These are phyloP conservation scores for Andricus curvator DNA, from an alignment of 2,888 invertebrate species.

Conservation along the genomic window DNA sequence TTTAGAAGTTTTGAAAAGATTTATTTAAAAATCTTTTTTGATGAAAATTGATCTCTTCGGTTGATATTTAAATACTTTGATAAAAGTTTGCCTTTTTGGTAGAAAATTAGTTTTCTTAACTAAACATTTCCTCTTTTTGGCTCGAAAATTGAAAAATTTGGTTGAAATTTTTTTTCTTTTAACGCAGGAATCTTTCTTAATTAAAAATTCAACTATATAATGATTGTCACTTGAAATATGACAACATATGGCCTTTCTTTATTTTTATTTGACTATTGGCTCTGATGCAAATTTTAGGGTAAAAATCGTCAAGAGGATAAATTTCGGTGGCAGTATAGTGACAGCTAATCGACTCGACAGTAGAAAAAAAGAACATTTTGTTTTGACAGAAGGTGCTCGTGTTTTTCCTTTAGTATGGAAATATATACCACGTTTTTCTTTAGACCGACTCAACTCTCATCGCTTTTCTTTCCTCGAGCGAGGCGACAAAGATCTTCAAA, in stretches of 20 bases:
- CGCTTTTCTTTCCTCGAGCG: constrained; percentile 4
- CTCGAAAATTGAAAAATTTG: too few species aligned
- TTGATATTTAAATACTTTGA: too few species aligned
- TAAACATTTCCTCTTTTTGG: too few species aligned
- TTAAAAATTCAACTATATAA: too few species aligned
- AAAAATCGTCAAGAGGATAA: not conserved
- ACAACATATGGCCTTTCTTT: not conserved
- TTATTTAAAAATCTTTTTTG: too few species aligned
- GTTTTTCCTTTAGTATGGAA: constrained; percentile 27
- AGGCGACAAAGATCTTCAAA: constrained; percentile 21
- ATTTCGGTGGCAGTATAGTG: constrained; percentile 14
- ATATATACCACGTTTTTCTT: constrained; percentile 29
- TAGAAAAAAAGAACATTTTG: constrained; percentile 15
- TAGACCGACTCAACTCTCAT: constrained; percentile 18
- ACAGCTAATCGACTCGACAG: constrained; percentile 33
- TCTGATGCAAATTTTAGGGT: not conserved
- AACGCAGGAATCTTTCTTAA: too few species aligned
- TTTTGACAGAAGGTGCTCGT: constrained; percentile 38
- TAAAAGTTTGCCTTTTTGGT: too few species aligned
- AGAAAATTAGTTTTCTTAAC: too few species aligned
- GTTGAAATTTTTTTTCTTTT: too few species aligned
- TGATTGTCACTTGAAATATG: too few species aligned
- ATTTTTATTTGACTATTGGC: not conserved
- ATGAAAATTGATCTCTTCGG: too few species aligned
- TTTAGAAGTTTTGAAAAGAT: too few species aligned